These are phyloP conservation scores for Drosophila melanica DNA, from an alignment of 1,140 invertebrate species.

Conservation along the genomic window DNA sequence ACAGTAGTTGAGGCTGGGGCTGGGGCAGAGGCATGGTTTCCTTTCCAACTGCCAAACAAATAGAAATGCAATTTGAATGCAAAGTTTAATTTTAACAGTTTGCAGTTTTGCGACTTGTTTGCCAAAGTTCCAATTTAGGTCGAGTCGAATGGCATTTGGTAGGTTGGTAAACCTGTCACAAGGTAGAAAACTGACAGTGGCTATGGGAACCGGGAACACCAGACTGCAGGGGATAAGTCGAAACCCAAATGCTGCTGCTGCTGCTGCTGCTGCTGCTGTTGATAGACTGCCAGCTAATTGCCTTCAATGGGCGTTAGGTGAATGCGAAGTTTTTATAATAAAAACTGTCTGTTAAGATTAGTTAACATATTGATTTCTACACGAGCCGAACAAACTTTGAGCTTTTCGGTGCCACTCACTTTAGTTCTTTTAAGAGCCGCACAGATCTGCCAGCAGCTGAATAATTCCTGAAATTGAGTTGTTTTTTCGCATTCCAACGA, in stretches of 20 bases:
- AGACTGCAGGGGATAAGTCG: neutral
- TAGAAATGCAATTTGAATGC: conserved; percentile 74
- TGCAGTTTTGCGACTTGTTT: conserved; percentile 36
- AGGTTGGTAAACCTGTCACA: conserved; percentile 63
- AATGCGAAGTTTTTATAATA: conserved; percentile 22
- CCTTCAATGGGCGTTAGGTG: conserved; percentile 39
- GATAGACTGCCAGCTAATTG: conserved; percentile 47
- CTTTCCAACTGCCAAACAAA: conserved; percentile 63
- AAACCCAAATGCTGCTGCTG: neutral
- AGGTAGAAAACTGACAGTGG: conserved; percentile 23
- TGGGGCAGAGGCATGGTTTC: neutral
- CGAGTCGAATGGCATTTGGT: conserved; percentile 48
- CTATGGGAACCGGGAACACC: neutral
- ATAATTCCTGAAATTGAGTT: conserved; percentile 43
- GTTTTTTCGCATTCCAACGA: conserved; percentile 43
- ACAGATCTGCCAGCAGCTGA: neutral
- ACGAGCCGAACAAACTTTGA: neutral
- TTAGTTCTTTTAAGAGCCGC: neutral
- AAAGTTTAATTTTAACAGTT: conserved; percentile 59
- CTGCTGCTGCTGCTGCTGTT: conserved; percentile 6
- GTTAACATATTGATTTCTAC: conserved; percentile 13
- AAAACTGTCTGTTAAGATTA: conserved; percentile 28
- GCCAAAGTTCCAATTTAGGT: conserved; percentile 67
- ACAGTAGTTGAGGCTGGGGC: neutral
- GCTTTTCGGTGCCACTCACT: neutral